Conservation (phyloP, 2,797 vertebrate species). For the Crocodylus rhombifer region DNA sequence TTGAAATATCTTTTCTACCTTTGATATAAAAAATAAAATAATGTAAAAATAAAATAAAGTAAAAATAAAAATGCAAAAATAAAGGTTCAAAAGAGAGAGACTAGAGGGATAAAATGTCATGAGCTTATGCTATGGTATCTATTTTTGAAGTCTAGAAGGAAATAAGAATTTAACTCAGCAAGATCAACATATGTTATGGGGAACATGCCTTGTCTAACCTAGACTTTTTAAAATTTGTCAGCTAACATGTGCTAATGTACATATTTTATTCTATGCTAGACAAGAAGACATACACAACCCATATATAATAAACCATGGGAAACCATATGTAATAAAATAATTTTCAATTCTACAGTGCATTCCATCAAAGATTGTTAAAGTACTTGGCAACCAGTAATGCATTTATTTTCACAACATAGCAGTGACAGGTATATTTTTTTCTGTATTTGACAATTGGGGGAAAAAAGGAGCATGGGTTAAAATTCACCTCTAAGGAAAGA, state of each 20-base stretch:
- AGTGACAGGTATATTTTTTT: not conserved
- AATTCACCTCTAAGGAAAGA: not conserved
- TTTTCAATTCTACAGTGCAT: not conserved
- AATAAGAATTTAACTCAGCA: not conserved
- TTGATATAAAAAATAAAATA: not conserved
- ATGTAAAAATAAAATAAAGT: not conserved
- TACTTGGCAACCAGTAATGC: not conserved
- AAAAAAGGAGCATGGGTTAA: not conserved
- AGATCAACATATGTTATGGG: not conserved
- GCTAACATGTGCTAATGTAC: not conserved
- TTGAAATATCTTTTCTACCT: not conserved
- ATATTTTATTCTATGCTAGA: not conserved
- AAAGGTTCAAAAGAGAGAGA: not conserved
- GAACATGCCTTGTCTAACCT: not conserved
- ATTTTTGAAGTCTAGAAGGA: not conserved
- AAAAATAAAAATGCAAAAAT: not conserved
- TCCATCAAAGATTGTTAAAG: not conserved
- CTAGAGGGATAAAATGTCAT: not conserved
- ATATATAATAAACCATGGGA: not conserved
- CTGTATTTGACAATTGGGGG: not conserved
- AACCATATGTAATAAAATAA: not conserved
- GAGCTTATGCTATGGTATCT: not conserved
- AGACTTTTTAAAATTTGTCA: not conserved
- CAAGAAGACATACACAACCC: not conserved
- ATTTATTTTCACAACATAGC: not conserved